phyloP scores from a whole-genome alignment of 2,888 invertebrate species.

The Drosophila koepferae region DNA sequence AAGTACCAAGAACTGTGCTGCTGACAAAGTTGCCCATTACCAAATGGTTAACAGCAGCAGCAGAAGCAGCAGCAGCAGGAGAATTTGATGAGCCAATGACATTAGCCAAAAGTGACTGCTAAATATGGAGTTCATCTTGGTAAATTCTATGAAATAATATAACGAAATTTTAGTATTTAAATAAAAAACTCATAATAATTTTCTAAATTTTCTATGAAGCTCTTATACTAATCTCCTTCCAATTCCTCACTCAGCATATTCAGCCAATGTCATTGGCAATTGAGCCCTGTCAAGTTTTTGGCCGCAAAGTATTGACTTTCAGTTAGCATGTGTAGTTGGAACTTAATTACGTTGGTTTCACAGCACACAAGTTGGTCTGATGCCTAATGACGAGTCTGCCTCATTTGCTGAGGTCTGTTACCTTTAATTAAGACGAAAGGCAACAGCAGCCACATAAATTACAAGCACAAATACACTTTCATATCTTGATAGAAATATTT shows the following conservation, averaged over 20 bases:
- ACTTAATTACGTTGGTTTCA: conserved; percentile 41
- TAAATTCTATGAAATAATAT: not conserved
- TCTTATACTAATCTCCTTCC: not conserved
- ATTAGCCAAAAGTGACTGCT: conserved; percentile 6
- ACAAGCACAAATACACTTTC: not conserved
- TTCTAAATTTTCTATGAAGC: too few species aligned
- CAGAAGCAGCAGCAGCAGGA: not conserved
- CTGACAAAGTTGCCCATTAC: conserved; percentile 39
- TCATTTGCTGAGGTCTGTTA: conserved; percentile 36
- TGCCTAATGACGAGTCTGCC: conserved; percentile 39
- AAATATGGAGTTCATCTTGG: not conserved
- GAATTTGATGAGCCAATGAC: conserved; percentile 19
- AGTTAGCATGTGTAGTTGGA: conserved; percentile 45
- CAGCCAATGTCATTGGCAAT: conserved; percentile 29
- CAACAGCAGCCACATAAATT: conserved; percentile 30
- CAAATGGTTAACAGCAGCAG: conserved; percentile 5
- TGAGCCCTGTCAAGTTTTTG: conserved; percentile 12
- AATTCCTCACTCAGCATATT: not conserved
- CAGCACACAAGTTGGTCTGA: conserved; percentile 14
- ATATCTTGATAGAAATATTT: conserved; percentile 4
- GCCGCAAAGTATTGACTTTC: conserved; percentile 53
- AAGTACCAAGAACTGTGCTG: conserved; percentile 29
- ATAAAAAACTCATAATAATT: too few species aligned
- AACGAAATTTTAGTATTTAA: not conserved
- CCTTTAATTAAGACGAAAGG: conserved; percentile 39